Conservation (phyloP, 2,888 invertebrate genomes). For the Cinara cedri region DNA sequence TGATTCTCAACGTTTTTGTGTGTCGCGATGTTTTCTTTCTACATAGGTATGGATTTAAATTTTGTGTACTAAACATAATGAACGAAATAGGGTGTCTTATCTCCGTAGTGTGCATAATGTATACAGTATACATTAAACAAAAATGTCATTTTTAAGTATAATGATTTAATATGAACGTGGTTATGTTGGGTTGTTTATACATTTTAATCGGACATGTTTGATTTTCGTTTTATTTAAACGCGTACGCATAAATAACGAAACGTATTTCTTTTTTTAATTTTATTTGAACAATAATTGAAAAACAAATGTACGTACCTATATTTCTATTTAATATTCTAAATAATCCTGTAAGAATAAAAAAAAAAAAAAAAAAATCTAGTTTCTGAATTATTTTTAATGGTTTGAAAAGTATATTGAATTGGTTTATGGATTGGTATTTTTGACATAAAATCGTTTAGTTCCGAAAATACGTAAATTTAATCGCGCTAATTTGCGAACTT, state of each 20-base stretch:
- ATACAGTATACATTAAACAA: too few relatives aligned
- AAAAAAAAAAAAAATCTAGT: too few relatives aligned
- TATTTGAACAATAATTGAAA: constrained; percentile 4
- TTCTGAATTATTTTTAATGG: constrained; percentile 6
- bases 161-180: constrained; percentile 4
- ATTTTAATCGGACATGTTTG: neutral
- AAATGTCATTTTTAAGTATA: constrained; percentile 19
- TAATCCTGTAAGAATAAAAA: constrained; percentile 1
- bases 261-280: neutral
- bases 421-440: neutral
- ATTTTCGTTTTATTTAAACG: constrained; percentile 1
- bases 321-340: constrained; percentile 7
- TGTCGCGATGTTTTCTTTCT: neutral
- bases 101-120: neutral
- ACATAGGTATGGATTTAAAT: neutral
- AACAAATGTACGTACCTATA: constrained; percentile 4
- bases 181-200: too few relatives aligned
- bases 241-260: neutral
- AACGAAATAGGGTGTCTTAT: neutral
- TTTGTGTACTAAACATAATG: neutral
- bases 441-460: neutral
- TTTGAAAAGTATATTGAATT: neutral
- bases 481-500: neutral
- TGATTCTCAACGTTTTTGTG: neutral
- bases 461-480: neutral